Evolutionary conservation across 2,797 vertebrate species (phyloP).

Genomic region (Peromyscus melanophrys): DNA sequence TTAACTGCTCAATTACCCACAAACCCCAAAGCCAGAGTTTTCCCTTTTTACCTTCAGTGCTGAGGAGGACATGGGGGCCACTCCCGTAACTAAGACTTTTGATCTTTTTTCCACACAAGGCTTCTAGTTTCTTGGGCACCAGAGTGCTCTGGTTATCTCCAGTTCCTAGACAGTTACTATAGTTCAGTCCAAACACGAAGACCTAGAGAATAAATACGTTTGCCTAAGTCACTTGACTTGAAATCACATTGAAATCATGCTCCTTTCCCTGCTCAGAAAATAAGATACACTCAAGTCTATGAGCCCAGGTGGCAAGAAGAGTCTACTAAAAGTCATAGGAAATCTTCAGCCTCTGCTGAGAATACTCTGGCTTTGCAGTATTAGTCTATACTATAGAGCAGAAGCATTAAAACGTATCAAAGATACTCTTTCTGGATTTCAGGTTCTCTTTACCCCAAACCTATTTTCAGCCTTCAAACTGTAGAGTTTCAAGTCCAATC

Average conservation of each 20-base stretch:
- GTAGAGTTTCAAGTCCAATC: neutral
- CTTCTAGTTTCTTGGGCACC: slow-evolving; percentile 96
- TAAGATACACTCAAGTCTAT: slow-evolving; percentile 20
- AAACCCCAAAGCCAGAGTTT: slow-evolving; percentile 11
- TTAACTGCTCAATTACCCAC: slow-evolving; percentile 8
- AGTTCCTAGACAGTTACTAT: slow-evolving; percentile 97
- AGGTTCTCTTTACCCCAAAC: neutral
- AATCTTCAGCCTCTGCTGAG: slow-evolving; percentile 15
- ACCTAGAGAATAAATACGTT: slow-evolving; percentile 91
- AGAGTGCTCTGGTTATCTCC: slow-evolving; percentile 97
- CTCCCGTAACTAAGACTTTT: slow-evolving; percentile 96
- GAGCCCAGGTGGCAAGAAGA: neutral
- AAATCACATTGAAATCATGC: neutral
- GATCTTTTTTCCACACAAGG: slow-evolving; percentile 96
- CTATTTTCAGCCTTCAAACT: neutral
- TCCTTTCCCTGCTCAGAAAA: slow-evolving; percentile 52
- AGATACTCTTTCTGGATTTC: slow-evolving; percentile 27
- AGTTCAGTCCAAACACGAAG: slow-evolving; percentile 97
- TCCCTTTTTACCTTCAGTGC: slow-evolving; percentile 93
- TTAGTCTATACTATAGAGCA: neutral
- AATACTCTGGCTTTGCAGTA: neutral
- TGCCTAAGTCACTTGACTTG: slow-evolving; percentile 80
- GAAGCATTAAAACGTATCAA: neutral
- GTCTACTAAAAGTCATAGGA: neutral
- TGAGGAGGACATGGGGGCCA: slow-evolving; percentile 96